Conservation (phyloP, 2,888 invertebrate species). For the Trisateles emortualis region DNA sequence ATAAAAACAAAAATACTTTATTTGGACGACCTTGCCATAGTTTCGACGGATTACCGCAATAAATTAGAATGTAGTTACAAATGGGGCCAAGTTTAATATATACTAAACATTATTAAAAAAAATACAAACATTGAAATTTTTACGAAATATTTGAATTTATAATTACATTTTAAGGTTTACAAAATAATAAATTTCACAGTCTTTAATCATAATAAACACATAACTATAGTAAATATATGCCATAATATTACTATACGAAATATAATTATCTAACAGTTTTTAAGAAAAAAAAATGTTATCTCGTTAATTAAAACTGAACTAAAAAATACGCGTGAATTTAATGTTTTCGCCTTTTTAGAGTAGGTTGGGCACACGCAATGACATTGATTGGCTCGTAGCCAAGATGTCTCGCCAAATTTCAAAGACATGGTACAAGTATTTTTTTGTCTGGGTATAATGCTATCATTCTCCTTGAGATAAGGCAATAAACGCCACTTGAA, state of each 20-base stretch:
- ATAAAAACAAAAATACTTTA: background rate
- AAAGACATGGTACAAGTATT: conserved; percentile 79
- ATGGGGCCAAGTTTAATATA: background rate
- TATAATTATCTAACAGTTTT: conserved; percentile 5
- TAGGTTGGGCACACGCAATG: conserved; percentile 66
- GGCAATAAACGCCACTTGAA: conserved; percentile 81
- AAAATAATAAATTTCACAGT: too few relatives aligned
- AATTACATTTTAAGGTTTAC: background rate
- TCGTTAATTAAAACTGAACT: conserved; percentile 46
- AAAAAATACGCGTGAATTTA: conserved; percentile 37
- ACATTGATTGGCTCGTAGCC: conserved; percentile 79
- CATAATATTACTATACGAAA: background rate
- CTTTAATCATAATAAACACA: too few relatives aligned
- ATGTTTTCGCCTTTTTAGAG: conserved; percentile 61
- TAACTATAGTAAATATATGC: too few relatives aligned
- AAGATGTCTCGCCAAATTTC: conserved; percentile 83
- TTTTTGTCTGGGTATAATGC: conserved; percentile 68
- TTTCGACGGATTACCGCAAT: background rate
- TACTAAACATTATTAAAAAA: background rate
- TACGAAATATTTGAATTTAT: background rate
- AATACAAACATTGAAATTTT: background rate
- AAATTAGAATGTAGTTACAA: background rate
- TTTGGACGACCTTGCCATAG: background rate
- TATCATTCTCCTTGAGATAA: conserved; percentile 81
- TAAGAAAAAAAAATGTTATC: conserved; percentile 26